Conservation (phyloP, 2,888 invertebrate species). For the Perithous albicinctus region DNA sequence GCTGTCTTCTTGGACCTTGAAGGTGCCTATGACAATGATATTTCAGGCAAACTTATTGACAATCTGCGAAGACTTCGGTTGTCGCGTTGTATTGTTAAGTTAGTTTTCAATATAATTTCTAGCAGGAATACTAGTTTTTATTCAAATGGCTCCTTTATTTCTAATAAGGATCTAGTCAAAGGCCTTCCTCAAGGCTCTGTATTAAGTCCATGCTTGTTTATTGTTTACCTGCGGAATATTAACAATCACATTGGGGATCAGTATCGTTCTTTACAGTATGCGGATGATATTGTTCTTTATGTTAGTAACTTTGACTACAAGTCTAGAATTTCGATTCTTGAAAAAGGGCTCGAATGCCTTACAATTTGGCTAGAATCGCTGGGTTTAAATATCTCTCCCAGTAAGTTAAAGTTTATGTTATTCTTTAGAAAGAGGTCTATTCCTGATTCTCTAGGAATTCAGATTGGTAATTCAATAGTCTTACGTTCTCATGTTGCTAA, state of each 20-base stretch:
- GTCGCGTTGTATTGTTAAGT: not conserved
- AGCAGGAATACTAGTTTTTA: constrained; percentile 6
- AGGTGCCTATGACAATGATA: constrained; percentile 27
- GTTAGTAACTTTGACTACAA: not conserved
- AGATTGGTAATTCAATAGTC: not conserved
- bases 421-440: not conserved
- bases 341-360: not conserved
- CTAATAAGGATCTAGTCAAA: constrained; percentile 4
- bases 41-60: not conserved
- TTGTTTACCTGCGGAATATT: constrained; percentile 7
- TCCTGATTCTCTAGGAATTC: not conserved
- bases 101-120: constrained; percentile 2
- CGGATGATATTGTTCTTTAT: constrained; percentile 21
- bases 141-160: not conserved
- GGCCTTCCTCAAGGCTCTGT: constrained; percentile 18
- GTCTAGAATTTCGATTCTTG: not conserved
- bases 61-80: not conserved
- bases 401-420: constrained; percentile 21
- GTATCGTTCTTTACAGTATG: constrained; percentile 11
- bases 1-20: constrained; percentile 20
- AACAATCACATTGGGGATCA: constrained; percentile 3
- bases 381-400: constrained; percentile 1
- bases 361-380: constrained; percentile 1
- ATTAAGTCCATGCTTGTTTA: constrained; percentile 12
- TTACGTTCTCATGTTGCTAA: not conserved